A percentile compares a stretch with the other conserved stretches of the same genome.
These are phyloP conservation scores for Garra rufa DNA, from an alignment of 2,113 vertebrate genomes.

Conservation along the genomic window DNA sequence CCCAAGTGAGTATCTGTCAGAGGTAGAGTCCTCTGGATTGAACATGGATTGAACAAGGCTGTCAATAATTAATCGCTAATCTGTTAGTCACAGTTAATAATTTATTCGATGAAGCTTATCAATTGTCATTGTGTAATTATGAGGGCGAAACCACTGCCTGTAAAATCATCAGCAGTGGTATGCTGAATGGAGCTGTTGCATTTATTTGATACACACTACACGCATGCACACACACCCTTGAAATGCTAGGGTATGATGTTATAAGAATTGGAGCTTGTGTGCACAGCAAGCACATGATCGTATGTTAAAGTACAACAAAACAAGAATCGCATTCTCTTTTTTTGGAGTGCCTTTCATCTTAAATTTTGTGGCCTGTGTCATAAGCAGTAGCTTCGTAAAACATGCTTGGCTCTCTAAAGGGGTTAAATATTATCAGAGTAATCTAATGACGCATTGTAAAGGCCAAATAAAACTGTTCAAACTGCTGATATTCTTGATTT, in stretches of 20 bases:
- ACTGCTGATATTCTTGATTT: too few species aligned
- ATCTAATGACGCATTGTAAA: too few species aligned
- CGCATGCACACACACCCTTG: background rate
- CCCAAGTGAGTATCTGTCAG: constrained; percentile 83
- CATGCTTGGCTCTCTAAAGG: too few species aligned
- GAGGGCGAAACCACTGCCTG: background rate
- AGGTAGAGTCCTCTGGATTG: background rate
- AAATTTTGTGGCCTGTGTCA: too few species aligned
- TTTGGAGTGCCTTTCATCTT: too few species aligned
- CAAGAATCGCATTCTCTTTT: too few species aligned
- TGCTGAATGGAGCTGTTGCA: background rate
- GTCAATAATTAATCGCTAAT: background rate
- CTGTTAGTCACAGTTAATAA: background rate
- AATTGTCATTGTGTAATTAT: background rate
- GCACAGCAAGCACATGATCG: background rate
- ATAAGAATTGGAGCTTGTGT: background rate
- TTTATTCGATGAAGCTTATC: background rate
- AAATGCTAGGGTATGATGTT: background rate
- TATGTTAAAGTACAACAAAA: background rate
- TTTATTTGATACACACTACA: background rate
- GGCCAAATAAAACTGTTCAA: too few species aligned
- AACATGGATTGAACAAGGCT: background rate
- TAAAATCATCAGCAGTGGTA: too few species aligned
- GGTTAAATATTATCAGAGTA: too few species aligned
- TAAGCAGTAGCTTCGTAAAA: too few species aligned